Conservation (phyloP, 2,113 vertebrate genomes). For the Cisticola juncidis region DNA sequence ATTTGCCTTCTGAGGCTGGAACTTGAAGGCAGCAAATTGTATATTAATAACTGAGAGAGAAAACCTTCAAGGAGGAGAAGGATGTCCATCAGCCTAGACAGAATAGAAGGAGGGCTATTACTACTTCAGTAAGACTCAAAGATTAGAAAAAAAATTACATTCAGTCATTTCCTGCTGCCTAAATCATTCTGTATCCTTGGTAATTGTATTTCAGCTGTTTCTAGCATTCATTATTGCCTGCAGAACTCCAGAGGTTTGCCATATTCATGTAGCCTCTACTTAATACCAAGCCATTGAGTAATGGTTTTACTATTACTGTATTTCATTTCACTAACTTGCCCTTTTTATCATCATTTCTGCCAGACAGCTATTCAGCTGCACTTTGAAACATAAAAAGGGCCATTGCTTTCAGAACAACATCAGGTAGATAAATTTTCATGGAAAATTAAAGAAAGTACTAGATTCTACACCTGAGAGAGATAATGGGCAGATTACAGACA, state of each 20-base stretch:
- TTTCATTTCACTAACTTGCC: conserved; percentile 1
- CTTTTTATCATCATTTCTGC: neutral
- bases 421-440: neutral
- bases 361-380: neutral
- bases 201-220: neutral
- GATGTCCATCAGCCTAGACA: neutral
- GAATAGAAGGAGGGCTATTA: neutral
- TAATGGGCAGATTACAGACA: neutral
- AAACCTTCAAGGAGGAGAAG: neutral
- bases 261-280: neutral
- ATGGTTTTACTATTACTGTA: neutral
- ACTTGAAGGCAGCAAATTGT: neutral
- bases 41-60: neutral
- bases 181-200: neutral
- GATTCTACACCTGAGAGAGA: neutral
- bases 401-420: neutral
- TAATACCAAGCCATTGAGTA: neutral
- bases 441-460: neutral
- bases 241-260: neutral
- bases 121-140: neutral
- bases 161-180: neutral
- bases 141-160: neutral
- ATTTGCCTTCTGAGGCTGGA: neutral
- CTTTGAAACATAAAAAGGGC: neutral
- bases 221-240: neutral